Evolutionary conservation across 2,888 invertebrate species (phyloP), one percentile per base, ranked within the genome.

Genomic region (Archaeoteleia sp.): DNA sequence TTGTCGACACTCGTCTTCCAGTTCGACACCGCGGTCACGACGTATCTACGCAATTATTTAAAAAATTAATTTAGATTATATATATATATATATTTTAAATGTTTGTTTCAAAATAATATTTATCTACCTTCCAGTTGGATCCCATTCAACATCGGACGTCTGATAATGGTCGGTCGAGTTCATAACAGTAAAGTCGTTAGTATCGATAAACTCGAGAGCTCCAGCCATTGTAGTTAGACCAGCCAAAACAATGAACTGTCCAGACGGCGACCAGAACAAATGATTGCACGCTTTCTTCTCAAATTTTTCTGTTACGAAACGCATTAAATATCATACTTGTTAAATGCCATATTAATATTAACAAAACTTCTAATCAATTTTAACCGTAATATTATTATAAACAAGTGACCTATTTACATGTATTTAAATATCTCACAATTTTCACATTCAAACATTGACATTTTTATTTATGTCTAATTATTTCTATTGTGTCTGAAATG

Each of bases 121-220:
- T 30, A 20, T 7, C 66, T 71, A 84, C 84, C 99, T 91, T 1
- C 99, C 99, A 1, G 98, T 99, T 1, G 99, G 98, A 87, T 99
- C 99, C 99, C 99, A 99, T 85, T 98, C 98, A 1, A 98, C 95
- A 83, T 98, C 96, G 0, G 97, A 96, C 84, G 92, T 92, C 80
- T 94, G 93, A 86, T 95, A 97, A 86, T 98, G 98, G 85, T 97
- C 97, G 0, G 94, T 93, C 7, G 93, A 91, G 80, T 94, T 94
- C 94, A 97, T 97, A n/a, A 96, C 91, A 3, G 96, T 92, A 85
- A 97, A 97, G 82, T 98, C 98, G 78, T 94, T 93, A 0, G 97
- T 95, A 82, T 98, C 98, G 39, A 98, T 91, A 84, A 98, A 98
- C 86, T 98, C 97, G 74, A 98, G 87, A 4, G 94, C 93, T 37